Percentiles rank a stretch among this genome's conserved stretches.
These are phyloP conservation scores for Troides aeacus DNA, from an alignment of 2,888 invertebrate species.

Conservation along the genomic window DNA sequence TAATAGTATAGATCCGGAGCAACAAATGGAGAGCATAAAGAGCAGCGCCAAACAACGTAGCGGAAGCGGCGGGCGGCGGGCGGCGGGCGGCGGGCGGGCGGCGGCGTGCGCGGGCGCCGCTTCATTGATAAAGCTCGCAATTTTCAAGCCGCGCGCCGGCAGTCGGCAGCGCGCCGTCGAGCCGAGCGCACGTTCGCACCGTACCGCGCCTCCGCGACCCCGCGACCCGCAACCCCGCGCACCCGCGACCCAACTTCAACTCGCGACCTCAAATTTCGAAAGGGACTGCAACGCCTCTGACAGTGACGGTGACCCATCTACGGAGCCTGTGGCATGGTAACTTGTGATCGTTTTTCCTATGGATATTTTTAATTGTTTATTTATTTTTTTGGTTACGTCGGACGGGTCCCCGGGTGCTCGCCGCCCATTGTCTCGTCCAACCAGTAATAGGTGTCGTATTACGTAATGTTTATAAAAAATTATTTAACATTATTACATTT, in stretches of 20 bases:
- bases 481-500: slow-evolving; percentile 21
- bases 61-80: slow-evolving; percentile 52
- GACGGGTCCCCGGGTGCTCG: slow-evolving; percentile 52
- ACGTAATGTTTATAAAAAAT: slow-evolving; percentile 50
- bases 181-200: slow-evolving; percentile 51
- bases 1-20: neutral
- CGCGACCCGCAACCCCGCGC: too few species aligned
- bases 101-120: slow-evolving; percentile 56
- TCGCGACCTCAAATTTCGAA: slow-evolving; percentile 44
- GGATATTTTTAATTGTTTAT: slow-evolving; percentile 41
- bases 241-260: slow-evolving; percentile 41
- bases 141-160: slow-evolving; percentile 48
- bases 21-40: slow-evolving; percentile 37
- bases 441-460: slow-evolving; percentile 68
- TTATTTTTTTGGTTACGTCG: slow-evolving; percentile 33
- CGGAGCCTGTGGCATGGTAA: slow-evolving; percentile 75
- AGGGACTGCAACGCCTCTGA: slow-evolving; percentile 39
- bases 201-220: slow-evolving; percentile 37
- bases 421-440: slow-evolving; percentile 58
- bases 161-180: slow-evolving; percentile 67
- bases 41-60: slow-evolving; percentile 58
- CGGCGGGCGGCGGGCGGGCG: too few species aligned
- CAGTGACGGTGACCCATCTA: slow-evolving; percentile 48
- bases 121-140: slow-evolving; percentile 72
- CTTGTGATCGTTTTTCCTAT: slow-evolving; percentile 55